Conservation (phyloP, 2,797 vertebrate genomes). For the Spheniscus humboldti region DNA sequence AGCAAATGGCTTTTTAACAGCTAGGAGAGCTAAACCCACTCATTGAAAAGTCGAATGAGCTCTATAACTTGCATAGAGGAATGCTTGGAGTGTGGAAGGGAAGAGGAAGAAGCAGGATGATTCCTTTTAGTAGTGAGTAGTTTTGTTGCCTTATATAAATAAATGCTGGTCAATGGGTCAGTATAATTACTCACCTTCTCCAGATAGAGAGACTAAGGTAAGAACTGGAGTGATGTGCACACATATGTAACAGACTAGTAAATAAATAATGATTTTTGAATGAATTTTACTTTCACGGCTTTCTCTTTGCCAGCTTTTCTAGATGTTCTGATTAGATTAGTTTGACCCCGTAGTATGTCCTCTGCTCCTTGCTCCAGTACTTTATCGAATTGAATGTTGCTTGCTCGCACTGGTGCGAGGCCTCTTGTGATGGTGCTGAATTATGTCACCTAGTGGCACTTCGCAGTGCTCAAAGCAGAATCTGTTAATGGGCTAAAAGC, state of each 20-base stretch:
- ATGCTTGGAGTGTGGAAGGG: neutral
- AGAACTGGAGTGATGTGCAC: neutral
- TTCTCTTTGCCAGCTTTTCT: neutral
- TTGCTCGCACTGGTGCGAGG: neutral
- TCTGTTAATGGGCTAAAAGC: neutral
- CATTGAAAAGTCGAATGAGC: neutral
- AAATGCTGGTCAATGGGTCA: neutral
- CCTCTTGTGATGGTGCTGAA: neutral
- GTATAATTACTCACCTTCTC: neutral
- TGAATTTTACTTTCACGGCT: neutral
- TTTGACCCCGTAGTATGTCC: neutral
- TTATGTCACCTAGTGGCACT: neutral
- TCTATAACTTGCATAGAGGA: neutral
- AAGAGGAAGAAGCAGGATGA: neutral
- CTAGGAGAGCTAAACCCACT: neutral
- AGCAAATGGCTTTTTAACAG: neutral
- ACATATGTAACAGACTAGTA: neutral
- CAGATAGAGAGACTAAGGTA: neutral
- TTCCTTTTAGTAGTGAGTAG: neutral
- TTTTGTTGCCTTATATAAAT: neutral
- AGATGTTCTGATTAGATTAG: neutral
- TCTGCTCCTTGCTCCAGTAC: neutral
- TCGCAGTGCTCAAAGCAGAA: neutral
- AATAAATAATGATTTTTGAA: neutral
- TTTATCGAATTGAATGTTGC: neutral